These are phyloP conservation scores for Lypha dubia DNA, from an alignment of 2,888 invertebrate species.

Conservation along the genomic window DNA sequence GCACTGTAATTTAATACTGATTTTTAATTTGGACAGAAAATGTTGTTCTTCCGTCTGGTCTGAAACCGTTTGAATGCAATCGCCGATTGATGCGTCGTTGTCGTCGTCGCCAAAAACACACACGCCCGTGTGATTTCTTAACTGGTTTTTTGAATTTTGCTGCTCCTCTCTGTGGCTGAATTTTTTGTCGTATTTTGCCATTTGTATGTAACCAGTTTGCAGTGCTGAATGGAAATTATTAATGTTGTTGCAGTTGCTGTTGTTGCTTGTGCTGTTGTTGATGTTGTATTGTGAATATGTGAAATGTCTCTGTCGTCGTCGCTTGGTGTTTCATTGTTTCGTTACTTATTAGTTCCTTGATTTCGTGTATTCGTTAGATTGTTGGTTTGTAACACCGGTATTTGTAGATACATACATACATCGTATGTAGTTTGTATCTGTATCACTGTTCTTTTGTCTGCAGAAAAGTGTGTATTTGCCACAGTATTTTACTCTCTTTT, in stretches of 20 bases:
- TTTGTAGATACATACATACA: too few species aligned
- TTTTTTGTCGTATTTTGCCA: slow-evolving; percentile 73
- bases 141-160: slow-evolving; percentile 73
- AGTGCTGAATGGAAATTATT: slow-evolving; percentile 76
- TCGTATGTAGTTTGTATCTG: slow-evolving; percentile 44
- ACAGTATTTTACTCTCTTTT: slow-evolving; percentile 32
- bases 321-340: slow-evolving; percentile 43
- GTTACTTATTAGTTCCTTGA: slow-evolving; percentile 25
- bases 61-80: slow-evolving; percentile 74
- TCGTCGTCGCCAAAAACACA: slow-evolving; percentile 72
- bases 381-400: slow-evolving; percentile 47
- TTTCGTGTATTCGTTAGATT: slow-evolving; percentile 39
- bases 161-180: slow-evolving; percentile 73
- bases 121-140: slow-evolving; percentile 76
- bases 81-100: slow-evolving; percentile 73
- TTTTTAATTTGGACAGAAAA: slow-evolving; percentile 55
- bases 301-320: slow-evolving; percentile 57
- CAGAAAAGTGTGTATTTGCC: slow-evolving; percentile 50
- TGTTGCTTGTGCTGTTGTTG: slow-evolving; percentile 35
- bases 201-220: slow-evolving; percentile 76
- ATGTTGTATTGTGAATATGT: slow-evolving; percentile 55
- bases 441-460: slow-evolving; percentile 55
- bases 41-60: slow-evolving; percentile 69
- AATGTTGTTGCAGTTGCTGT: slow-evolving; percentile 36
- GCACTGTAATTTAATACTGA: slow-evolving; percentile 62